Percentiles rank a stretch among this genome's conserved stretches.
These are phyloP conservation scores for Harpalus rufipes DNA, from an alignment of 2,888 invertebrate genomes.

Conservation along the genomic window DNA sequence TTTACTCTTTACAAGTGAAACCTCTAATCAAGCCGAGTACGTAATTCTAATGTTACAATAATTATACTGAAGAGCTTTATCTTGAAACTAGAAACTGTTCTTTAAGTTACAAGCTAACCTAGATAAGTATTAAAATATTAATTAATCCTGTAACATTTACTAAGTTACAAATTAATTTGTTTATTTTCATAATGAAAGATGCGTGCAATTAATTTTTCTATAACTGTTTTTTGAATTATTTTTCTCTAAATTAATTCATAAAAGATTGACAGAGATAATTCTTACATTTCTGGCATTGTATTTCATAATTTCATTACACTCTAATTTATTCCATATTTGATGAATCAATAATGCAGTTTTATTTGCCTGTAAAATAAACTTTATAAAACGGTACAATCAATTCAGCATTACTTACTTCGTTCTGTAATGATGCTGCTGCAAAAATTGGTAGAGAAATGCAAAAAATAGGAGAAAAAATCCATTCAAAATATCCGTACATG, in stretches of 20 bases:
- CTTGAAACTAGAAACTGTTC: neutral
- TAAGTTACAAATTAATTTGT: too few species aligned
- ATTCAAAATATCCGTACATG: slow-evolving; percentile 17
- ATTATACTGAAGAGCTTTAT: neutral
- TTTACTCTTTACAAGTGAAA: neutral
- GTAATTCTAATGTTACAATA: neutral
- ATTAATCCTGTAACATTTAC: neutral
- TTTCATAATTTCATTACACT: neutral
- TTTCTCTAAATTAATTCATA: too few species aligned
- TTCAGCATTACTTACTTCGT: slow-evolving; percentile 10
- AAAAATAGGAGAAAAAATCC: slow-evolving; percentile 1
- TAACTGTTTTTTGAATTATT: too few species aligned
- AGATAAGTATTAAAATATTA: neutral
- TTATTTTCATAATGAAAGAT: too few species aligned
- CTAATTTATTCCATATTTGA: slow-evolving; percentile 51
- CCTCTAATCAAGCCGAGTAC: neutral
- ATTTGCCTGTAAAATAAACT: slow-evolving; percentile 45
- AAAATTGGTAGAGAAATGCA: slow-evolving; percentile 21
- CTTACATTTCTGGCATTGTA: slow-evolving; percentile 44
- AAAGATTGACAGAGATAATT: neutral
- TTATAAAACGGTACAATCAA: neutral
- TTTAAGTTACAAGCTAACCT: neutral
- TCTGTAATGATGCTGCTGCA: neutral
- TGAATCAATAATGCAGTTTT: slow-evolving; percentile 25
- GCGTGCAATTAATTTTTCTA: too few species aligned